phyloP scores from a whole-genome alignment of 2,113 vertebrate species.

The Opisthocomus hoazin region DNA sequence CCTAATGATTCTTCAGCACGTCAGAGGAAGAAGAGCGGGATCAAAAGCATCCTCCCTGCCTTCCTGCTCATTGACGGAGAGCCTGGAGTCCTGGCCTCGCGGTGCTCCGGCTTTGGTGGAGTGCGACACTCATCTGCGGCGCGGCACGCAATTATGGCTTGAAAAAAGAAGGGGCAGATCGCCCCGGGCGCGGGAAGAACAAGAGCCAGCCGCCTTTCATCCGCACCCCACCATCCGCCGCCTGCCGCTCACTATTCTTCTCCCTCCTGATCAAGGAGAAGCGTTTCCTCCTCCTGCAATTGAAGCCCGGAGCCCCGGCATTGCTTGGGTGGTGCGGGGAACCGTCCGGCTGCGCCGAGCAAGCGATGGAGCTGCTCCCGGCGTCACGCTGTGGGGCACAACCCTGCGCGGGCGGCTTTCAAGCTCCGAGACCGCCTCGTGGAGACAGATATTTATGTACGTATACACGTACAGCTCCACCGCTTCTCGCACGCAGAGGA shows the following conservation, averaged over 20 bases:
- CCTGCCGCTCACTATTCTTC: slow-evolving; percentile 56
- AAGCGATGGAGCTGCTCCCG: not conserved
- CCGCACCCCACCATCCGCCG: slow-evolving; percentile 1
- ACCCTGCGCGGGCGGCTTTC: not conserved
- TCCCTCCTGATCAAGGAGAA: slow-evolving; percentile 39
- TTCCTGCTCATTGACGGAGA: slow-evolving; percentile 4
- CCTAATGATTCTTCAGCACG: not conserved
- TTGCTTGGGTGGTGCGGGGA: not conserved
- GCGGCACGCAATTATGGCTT: slow-evolving; percentile 13
- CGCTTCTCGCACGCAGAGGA: fast-evolving
- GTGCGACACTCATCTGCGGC: not conserved
- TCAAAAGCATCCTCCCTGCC: slow-evolving; percentile 27
- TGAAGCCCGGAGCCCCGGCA: not conserved
- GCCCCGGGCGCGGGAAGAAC: not conserved
- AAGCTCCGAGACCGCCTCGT: not conserved
- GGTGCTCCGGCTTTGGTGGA: slow-evolving; percentile 3
- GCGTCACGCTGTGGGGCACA: not conserved
- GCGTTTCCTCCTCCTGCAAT: not conserved
- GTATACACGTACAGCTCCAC: fast-evolving
- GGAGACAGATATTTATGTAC: not conserved
- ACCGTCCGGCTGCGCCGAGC: not conserved
- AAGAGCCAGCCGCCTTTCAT: slow-evolving; percentile 59
- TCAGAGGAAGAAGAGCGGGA: slow-evolving; percentile 5
- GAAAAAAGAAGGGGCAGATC: slow-evolving; percentile 9
- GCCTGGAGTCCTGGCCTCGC: not conserved